Evolutionary conservation across 2,888 invertebrate species (phyloP).

Genomic region (Stenichneumon culpator): DNA sequence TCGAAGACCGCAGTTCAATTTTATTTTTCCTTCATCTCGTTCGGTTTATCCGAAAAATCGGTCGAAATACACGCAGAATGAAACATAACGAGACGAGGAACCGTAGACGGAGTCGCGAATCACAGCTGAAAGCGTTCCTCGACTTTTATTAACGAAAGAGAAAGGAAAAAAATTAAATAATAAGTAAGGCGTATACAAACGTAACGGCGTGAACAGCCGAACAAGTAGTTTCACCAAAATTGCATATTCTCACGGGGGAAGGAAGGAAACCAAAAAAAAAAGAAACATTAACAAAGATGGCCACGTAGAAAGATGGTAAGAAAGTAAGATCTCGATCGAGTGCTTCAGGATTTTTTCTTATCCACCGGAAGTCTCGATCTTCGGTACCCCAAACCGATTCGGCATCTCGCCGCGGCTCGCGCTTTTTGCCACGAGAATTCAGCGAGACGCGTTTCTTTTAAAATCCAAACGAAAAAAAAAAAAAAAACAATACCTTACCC

Average conservation of each 20-base stretch:
- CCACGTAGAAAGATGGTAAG: constrained; percentile 61
- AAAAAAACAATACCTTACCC: constrained; percentile 74
- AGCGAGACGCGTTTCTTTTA: constrained; percentile 15
- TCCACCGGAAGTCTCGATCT: neutral
- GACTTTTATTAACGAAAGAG: constrained; percentile 36
- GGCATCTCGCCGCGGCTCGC: constrained; percentile 6
- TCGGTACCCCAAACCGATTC: constrained; percentile 22
- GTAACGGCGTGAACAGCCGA: neutral
- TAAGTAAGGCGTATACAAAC: constrained; percentile 23
- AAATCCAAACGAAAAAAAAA: constrained; percentile 48
- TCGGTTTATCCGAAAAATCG: constrained; percentile 25
- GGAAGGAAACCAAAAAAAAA: constrained; percentile 16
- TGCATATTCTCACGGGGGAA: neutral
- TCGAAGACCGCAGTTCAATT: neutral
- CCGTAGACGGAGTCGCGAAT: constrained; percentile 29
- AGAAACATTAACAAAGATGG: constrained; percentile 60
- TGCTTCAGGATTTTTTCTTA: neutral
- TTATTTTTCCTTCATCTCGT: neutral
- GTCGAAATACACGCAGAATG: neutral
- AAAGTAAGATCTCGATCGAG: constrained; percentile 32
- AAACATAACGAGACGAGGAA: constrained; percentile 23
- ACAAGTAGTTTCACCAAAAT: neutral
- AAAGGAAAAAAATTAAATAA: neutral
- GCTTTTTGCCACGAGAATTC: constrained; percentile 19
- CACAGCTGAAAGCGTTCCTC: constrained; percentile 34